Conservation (phyloP, 2,113 vertebrate species). For the Apodemus speciosus region DNA sequence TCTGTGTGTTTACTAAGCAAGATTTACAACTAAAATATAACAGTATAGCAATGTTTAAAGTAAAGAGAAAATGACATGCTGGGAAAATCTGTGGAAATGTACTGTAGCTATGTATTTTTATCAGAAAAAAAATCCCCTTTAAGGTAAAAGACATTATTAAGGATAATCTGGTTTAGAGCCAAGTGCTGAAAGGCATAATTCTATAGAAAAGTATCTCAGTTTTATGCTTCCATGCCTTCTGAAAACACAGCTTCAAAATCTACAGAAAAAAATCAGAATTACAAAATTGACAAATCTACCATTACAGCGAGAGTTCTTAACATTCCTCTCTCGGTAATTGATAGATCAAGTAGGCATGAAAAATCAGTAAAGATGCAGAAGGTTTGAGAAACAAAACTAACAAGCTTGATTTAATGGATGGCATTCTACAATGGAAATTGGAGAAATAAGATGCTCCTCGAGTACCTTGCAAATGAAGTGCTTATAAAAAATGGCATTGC, state of each 20-base stretch:
- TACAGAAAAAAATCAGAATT: not conserved
- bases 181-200: conserved; percentile 53
- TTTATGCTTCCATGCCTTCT: conserved; percentile 52
- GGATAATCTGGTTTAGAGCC: conserved; percentile 22
- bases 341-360: conserved; percentile 41
- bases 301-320: conserved; percentile 56
- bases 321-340: conserved; percentile 42
- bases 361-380: conserved; percentile 31
- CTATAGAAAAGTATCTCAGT: conserved; percentile 38
- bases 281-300: conserved; percentile 56
- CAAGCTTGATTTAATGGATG: conserved; percentile 30
- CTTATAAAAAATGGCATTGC: conserved; percentile 33
- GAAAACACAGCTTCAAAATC: conserved; percentile 39
- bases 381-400: conserved; percentile 57
- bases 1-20: not conserved
- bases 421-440: conserved; percentile 20
- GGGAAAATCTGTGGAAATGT: conserved; percentile 27
- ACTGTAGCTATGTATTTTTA: conserved; percentile 43
- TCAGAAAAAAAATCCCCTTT: conserved; percentile 51
- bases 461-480: conserved; percentile 35
- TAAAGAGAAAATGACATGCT: not conserved
- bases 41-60: conserved; percentile 35
- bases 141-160: conserved; percentile 60
- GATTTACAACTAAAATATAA: conserved; percentile 35
- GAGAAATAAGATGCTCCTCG: conserved; percentile 33